Evolutionary conservation across 2,888 invertebrate species (phyloP), one percentile per base, ranked within the genome.

Genomic region (Graphium colonna): DNA sequence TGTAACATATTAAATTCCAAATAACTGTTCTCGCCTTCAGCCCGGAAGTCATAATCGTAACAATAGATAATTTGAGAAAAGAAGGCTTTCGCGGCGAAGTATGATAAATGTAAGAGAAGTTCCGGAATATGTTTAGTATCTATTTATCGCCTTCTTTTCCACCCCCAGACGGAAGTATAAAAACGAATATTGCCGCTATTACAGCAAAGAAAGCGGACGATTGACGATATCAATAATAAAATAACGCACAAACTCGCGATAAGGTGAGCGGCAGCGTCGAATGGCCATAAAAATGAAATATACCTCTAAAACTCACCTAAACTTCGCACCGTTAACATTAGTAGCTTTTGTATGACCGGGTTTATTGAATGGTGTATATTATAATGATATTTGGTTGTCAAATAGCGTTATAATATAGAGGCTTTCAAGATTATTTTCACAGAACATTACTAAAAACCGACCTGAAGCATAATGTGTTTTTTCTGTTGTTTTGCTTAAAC

Each of bases 281-380:
- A 51, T 17, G 63, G 53, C 59, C 56, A 63, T 63, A 71, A 71
- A 69, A 65, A 61, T 65, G 61, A 66, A 71, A 68, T 63, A 65
- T 58, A 60, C 65, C 59, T 60, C 64, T 64, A 68, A 70, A 62
- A 64, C 65, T 61, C 64, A 62, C 60, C 60, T 57, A 60, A 56
- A 61, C 59, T 56, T 59, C 58, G 50, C 50, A 61, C 56, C 62
- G 64, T 64, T 62, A 64, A 60, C 64, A 65, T 64, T 62, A 60
- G 60, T 53, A 44, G 36, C 44, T 48, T 53, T 58, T 52, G 36
- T 54, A 55, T 57, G 52, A 46, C 56, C 51, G 39, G 9, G 45
- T 43, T 57, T 52, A 57, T 62, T 60, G 56, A 60, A 60, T 60
- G 51, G 46, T 50, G 48, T 51, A 44, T 44, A 45, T 51, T 52